phyloP scores from a whole-genome alignment of 2,113 vertebrate genomes.

The Hystrix cristata region DNA sequence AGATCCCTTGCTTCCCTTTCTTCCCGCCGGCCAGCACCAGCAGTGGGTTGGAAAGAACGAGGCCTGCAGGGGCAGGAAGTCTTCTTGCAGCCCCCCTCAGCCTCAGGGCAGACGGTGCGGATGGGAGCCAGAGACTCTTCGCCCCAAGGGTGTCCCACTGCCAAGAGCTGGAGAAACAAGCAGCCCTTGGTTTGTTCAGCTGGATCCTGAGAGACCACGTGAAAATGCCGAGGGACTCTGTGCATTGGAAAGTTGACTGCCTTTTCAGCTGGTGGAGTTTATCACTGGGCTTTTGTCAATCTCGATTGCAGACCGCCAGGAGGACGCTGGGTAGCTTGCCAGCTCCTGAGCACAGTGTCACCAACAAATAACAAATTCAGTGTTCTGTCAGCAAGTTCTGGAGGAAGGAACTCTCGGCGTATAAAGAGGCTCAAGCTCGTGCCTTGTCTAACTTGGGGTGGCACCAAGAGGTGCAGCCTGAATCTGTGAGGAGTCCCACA shows the following conservation, averaged over 20 bases:
- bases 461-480: not conserved
- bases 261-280: slow-evolving; percentile 14
- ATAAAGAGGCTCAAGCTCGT: not conserved
- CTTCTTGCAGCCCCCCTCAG: not conserved
- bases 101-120: not conserved
- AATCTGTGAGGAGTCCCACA: not conserved
- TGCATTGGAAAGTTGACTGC: not conserved
- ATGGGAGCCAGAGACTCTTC: not conserved
- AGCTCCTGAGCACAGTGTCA: slow-evolving; percentile 31
- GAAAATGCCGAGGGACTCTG: not conserved
- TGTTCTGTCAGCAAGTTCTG: not conserved
- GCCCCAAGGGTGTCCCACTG: accelerated
- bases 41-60: not conserved
- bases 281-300: slow-evolving; percentile 48
- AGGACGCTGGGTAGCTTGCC: not conserved
- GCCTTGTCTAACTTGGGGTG: not conserved
- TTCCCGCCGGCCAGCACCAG: too few relatives aligned
- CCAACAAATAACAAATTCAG: slow-evolving; percentile 5
- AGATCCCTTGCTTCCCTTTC: accelerated
- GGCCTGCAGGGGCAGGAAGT: accelerated
- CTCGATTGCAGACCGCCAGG: not conserved
- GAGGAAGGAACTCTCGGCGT: not conserved
- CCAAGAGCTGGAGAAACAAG: not conserved
- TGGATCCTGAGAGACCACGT: not conserved
- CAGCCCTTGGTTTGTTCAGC: not conserved